phyloP scores from a whole-genome alignment of 2,113 vertebrate genomes.

The Hippocampus barbouri region DNA sequence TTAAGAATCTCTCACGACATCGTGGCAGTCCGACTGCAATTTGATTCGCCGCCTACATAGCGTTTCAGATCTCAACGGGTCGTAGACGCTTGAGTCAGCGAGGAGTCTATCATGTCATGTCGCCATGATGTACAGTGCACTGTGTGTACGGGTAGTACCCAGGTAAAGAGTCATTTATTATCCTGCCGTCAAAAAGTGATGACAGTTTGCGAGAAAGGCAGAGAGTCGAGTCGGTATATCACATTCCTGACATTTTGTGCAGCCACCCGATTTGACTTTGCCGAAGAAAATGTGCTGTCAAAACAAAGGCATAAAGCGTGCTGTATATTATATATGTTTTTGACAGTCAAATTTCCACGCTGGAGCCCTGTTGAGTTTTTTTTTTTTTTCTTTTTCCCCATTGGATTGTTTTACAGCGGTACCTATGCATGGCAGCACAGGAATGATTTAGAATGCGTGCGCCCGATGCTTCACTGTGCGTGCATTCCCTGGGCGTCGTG shows the following conservation, averaged over 20 bases:
- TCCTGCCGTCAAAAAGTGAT: not conserved
- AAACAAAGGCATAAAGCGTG: not conserved
- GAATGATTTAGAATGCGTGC: not conserved
- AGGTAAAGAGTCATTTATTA: not conserved
- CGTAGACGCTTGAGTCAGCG: too few relatives aligned
- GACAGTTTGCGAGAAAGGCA: not conserved
- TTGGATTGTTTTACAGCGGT: not conserved
- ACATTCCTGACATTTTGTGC: not conserved
- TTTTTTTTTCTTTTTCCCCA: not conserved
- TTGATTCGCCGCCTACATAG: too few relatives aligned
- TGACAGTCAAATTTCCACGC: not conserved
- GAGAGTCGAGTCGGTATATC: not conserved
- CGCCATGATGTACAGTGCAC: too few relatives aligned
- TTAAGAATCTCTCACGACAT: too few relatives aligned
- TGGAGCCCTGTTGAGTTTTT: not conserved
- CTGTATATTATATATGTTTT: slow-evolving; percentile 2
- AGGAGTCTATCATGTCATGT: too few relatives aligned
- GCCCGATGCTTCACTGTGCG: slow-evolving; percentile 10
- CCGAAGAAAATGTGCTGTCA: not conserved
- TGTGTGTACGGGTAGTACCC: not conserved
- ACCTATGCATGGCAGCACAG: not conserved
- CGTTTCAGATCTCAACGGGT: too few relatives aligned
- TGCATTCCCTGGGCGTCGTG: slow-evolving; percentile 13
- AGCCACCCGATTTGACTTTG: not conserved
- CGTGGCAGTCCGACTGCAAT: too few relatives aligned